Evolutionary conservation across 2,888 invertebrate genomes (phyloP), one percentile per base, ranked within the genome.

Genomic region (Incurvaria masculella): DNA sequence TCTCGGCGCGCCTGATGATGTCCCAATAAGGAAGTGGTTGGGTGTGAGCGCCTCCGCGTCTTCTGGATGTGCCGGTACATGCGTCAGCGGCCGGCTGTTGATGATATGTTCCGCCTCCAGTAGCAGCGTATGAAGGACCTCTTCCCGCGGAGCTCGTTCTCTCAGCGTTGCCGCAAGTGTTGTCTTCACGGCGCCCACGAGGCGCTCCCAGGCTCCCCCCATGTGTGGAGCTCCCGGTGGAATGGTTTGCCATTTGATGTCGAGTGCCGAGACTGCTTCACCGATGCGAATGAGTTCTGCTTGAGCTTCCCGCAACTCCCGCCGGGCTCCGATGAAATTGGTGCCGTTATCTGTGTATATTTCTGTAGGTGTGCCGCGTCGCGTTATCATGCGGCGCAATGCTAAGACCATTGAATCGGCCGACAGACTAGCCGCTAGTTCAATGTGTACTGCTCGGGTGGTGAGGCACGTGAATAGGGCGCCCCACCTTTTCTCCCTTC

Each of bases 311-410:
- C 43, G 43, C 1, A 53, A 27, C 45, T 55, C 53, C 14, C 14
- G 38, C 3, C 49, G 42, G 0, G 53, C 52, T 1, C 53, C 53
- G 33, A 45, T 18, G 2, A 56, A 46, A 16, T 56, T 56, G 14
- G 54, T 54, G 0, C 56, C 55, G 17, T 56, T 55, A 16, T 56
- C 56, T 0, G 51, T 51, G 16, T 51, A 55, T 1, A 55, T 48
- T 3, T 48, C 44, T 2, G 27, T 16, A 5, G 51, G 53, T 2
- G 14, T 17, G n/a, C 49, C 51, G 14, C 53, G 18, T 26, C 53
- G 18, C 0, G 51, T 45, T 11, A 45, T 38, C 48, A 55, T 51
- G 39, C 54, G 33, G 16, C 52, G 21, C 2, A 56, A 3, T 1
- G 55, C 51, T 49, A 54, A 51, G 10, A 55, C 52, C 1, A 51